Conservation (phyloP, 2,113 vertebrate genomes). For the Datnioides undecimradiatus region DNA sequence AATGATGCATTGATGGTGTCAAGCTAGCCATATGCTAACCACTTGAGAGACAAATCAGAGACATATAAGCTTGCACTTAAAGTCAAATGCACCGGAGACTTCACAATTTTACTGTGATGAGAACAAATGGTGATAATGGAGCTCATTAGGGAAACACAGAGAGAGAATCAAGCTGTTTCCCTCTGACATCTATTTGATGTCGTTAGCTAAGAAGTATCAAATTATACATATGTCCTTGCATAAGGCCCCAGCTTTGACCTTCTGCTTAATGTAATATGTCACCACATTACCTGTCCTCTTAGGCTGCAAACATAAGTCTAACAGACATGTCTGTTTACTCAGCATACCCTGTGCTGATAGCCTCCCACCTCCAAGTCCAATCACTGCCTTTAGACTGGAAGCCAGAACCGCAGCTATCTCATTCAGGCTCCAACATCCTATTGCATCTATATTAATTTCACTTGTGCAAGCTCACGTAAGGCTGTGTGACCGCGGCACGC, state of each 20-base stretch:
- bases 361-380: slow-evolving; percentile 56
- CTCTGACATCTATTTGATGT: neutral
- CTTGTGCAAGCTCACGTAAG: neutral
- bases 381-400: slow-evolving; percentile 54
- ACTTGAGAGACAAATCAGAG: slow-evolving; percentile 50
- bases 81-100: slow-evolving; percentile 29
- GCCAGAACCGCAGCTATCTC: slow-evolving; percentile 17
- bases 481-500: neutral
- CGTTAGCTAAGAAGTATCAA: neutral
- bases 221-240: neutral
- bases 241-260: neutral
- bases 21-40: slow-evolving; percentile 60
- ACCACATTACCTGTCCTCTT: neutral
- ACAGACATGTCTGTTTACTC: neutral
- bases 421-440: slow-evolving; percentile 20
- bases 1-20: slow-evolving; percentile 64
- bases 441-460: slow-evolving; percentile 31
- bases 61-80: slow-evolving; percentile 50
- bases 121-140: slow-evolving; percentile 55
- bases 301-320: slow-evolving; percentile 28
- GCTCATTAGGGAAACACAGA: slow-evolving; percentile 52
- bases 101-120: slow-evolving; percentile 10
- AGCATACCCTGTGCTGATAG: slow-evolving; percentile 21
- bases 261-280: slow-evolving; percentile 7
- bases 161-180: neutral